A percentile compares a stretch with the other conserved stretches of the same genome.
phyloP scores from a whole-genome alignment of 35 echinoderm and acorn worm species.

The Lytechinus pictus region DNA sequence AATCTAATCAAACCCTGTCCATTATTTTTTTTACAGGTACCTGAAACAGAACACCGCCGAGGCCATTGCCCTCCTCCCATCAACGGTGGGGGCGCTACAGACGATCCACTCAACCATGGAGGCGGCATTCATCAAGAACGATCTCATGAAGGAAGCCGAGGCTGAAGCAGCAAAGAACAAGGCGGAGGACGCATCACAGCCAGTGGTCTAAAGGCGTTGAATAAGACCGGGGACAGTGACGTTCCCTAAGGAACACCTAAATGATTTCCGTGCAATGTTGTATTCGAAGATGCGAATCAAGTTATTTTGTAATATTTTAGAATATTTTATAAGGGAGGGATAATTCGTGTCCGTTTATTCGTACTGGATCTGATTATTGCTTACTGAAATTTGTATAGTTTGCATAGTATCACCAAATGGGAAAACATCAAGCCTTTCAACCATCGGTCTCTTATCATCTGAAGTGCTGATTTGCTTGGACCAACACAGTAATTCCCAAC shows the following conservation, averaged over 20 bases:
- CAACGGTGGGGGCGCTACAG: not conserved
- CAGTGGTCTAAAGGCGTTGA: not conserved
- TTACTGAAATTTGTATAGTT: not conserved
- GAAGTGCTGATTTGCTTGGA: too few species aligned
- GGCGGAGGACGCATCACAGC: conserved; percentile 34
- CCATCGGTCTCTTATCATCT: too few species aligned
- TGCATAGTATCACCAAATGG: too few species aligned
- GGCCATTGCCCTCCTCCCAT: not conserved
- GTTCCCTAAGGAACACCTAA: not conserved
- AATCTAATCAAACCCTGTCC: too few species aligned
- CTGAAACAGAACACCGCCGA: conserved; percentile 32
- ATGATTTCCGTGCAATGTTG: not conserved
- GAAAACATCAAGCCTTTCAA: too few species aligned
- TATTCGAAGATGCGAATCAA: not conserved
- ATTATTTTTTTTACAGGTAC: not conserved
- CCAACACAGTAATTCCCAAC: too few species aligned
- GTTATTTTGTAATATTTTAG: not conserved
- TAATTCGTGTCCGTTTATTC: not conserved
- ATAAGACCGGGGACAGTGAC: not conserved
- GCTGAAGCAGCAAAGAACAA: conserved; percentile 30
- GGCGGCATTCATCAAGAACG: conserved; percentile 2
- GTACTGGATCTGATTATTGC: not conserved
- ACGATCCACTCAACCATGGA: conserved; percentile 1
- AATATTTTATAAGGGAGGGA: not conserved
- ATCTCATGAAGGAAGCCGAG: conserved; percentile 35